Conservation (phyloP, 2,888 invertebrate species). For the Creontiades dilutus region DNA sequence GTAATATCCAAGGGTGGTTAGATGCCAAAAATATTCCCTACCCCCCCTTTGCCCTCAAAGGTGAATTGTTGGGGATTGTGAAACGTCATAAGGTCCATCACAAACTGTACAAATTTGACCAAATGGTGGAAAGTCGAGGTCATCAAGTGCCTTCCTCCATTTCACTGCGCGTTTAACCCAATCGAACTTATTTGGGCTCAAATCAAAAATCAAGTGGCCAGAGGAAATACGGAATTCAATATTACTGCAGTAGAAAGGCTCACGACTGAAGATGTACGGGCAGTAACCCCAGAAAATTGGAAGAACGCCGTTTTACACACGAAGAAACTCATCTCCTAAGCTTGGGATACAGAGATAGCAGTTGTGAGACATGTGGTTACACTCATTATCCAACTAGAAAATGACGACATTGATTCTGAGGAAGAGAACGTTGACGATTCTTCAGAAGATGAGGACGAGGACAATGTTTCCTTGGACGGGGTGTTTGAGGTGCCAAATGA, state of each 20-base stretch:
- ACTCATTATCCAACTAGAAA: not conserved
- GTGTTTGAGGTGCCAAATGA: too few relatives aligned
- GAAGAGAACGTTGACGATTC: too few relatives aligned
- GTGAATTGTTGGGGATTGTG: slow-evolving; percentile 75
- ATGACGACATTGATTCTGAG: not conserved
- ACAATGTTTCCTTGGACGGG: too few relatives aligned
- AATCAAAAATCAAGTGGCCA: not conserved
- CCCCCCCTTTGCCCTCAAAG: slow-evolving; percentile 59
- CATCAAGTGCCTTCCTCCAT: not conserved
- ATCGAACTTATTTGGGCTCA: not conserved
- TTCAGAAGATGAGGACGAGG: too few relatives aligned
- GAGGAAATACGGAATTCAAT: not conserved
- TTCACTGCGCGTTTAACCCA: not conserved
- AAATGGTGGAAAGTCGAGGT: not conserved
- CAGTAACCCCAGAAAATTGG: not conserved
- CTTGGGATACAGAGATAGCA: not conserved
- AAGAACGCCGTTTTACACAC: not conserved
- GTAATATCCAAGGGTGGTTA: too few relatives aligned
- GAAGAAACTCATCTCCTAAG: not conserved
- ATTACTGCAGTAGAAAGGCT: slow-evolving; percentile 10
- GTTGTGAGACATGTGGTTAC: not conserved
- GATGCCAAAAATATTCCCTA: not conserved
- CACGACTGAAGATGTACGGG: not conserved
- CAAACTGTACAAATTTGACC: not conserved
- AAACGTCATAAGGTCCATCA: slow-evolving; percentile 75